A percentile compares a stretch with the other conserved stretches of the same genome.
Evolutionary conservation across 2,113 vertebrate species (phyloP).

Genomic region (Percina caprodes): DNA sequence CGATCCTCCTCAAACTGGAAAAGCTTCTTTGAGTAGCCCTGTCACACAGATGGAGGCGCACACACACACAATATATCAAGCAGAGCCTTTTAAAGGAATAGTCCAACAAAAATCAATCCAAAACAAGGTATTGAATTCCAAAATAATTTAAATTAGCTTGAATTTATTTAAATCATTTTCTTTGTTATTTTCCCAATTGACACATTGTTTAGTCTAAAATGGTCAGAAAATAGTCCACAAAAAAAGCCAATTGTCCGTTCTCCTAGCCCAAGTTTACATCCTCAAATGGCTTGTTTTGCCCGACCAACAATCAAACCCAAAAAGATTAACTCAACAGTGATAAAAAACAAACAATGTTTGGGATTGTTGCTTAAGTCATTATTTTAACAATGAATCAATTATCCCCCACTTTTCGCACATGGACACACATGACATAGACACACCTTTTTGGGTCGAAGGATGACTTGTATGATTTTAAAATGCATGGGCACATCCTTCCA

Average conservation of each 20-base stretch:
- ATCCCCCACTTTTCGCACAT: not conserved
- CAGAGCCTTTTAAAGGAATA: slow-evolving; percentile 4
- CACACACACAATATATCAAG: not conserved
- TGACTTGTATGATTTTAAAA: slow-evolving; percentile 89
- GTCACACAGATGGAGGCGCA: slow-evolving; percentile 43
- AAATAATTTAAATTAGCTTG: too few species aligned
- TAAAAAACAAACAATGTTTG: not conserved
- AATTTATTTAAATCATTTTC: too few species aligned
- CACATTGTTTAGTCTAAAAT: too few species aligned
- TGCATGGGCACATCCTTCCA: slow-evolving; percentile 86
- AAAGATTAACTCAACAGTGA: not conserved
- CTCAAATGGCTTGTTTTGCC: too few species aligned
- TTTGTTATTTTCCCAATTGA: too few species aligned
- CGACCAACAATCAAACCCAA: not conserved
- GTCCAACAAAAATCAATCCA: not conserved
- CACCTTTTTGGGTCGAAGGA: slow-evolving; percentile 87
- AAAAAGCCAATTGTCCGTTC: too few species aligned
- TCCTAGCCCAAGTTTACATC: too few species aligned
- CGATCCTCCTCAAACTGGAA: slow-evolving; percentile 92
- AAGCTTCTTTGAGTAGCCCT: slow-evolving; percentile 86
- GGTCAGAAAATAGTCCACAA: too few species aligned
- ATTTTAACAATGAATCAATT: not conserved
- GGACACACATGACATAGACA: not conserved
- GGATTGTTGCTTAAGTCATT: not conserved
- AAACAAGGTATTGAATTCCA: too few species aligned